Conservation (phyloP, 2,888 invertebrate genomes). For the Crematogaster levior region DNA sequence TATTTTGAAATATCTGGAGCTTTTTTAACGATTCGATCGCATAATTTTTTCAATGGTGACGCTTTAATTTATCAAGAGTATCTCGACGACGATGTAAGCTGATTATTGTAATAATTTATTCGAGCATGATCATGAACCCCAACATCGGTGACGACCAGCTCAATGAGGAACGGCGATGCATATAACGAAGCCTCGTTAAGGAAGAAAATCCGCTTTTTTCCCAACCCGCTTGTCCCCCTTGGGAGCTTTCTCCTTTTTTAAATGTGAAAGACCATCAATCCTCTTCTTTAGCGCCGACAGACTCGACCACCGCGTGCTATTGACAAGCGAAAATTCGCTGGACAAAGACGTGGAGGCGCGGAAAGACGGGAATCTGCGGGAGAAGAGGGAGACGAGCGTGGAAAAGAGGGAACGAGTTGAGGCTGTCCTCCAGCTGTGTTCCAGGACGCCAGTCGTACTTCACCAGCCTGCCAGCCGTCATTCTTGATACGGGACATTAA, state of each 20-base stretch:
- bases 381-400: not conserved
- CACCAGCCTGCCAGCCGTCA: slow-evolving; percentile 46
- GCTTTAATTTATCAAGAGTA: slow-evolving; percentile 14
- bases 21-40: not conserved
- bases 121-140: not conserved
- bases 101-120: slow-evolving; percentile 49
- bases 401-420: slow-evolving; percentile 33
- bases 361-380: not conserved
- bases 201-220: slow-evolving; percentile 43
- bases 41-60: slow-evolving; percentile 7
- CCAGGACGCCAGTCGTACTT: slow-evolving; percentile 42
- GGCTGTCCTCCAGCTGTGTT: slow-evolving; percentile 27
- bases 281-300: slow-evolving; percentile 54
- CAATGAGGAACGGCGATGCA: not conserved
- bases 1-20: not conserved
- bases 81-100: not conserved
- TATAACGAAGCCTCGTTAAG: slow-evolving; percentile 49
- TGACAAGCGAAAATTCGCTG: slow-evolving; percentile 60
- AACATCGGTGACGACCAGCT: slow-evolving; percentile 13
- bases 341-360: slow-evolving; percentile 53
- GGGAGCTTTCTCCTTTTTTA: slow-evolving; percentile 44
- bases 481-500: slow-evolving; percentile 50
- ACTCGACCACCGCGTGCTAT: slow-evolving; percentile 57
- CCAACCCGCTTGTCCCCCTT: not conserved
- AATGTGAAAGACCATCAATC: slow-evolving; percentile 58